Evolutionary conservation across 2,113 vertebrate genomes (phyloP).

Genomic region (Rhegmatorhina hoffmannsi): DNA sequence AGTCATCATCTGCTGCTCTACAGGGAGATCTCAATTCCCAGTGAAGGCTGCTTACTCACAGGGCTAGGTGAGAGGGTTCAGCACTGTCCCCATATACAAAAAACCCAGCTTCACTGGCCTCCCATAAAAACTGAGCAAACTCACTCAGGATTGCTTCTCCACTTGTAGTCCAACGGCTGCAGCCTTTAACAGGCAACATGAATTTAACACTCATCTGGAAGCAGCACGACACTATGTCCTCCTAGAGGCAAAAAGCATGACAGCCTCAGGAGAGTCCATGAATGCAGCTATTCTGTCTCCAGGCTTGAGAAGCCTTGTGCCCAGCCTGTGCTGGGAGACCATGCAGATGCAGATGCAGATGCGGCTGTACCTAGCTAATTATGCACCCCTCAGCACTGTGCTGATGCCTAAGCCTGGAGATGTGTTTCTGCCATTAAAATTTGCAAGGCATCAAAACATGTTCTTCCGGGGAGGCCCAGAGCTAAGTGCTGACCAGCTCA

Average conservation of each 20-base stretch:
- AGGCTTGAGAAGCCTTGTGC: neutral
- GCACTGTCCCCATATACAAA: neutral
- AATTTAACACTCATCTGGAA: neutral
- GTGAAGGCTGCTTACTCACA: neutral
- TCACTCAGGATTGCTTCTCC: neutral
- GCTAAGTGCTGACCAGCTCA: neutral
- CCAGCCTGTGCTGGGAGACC: neutral
- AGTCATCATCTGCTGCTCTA: neutral
- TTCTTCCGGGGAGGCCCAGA: neutral
- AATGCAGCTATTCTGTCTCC: neutral
- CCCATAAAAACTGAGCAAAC: neutral
- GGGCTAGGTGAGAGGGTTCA: neutral
- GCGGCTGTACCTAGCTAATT: neutral
- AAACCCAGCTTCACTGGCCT: neutral
- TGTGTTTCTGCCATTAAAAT: neutral
- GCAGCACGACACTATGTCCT: neutral
- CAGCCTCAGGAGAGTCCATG: fast-evolving
- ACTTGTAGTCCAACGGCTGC: neutral
- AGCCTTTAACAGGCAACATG: neutral
- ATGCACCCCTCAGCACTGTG: fast-evolving
- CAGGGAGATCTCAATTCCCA: fast-evolving
- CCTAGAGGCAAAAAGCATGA: fast-evolving
- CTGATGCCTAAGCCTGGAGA: neutral
- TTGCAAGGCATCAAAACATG: neutral
- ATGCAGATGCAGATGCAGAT: neutral